Base-by-base conservation (phyloP, 2,797 vertebrate species). In the Anas flavirostris region DNA sequence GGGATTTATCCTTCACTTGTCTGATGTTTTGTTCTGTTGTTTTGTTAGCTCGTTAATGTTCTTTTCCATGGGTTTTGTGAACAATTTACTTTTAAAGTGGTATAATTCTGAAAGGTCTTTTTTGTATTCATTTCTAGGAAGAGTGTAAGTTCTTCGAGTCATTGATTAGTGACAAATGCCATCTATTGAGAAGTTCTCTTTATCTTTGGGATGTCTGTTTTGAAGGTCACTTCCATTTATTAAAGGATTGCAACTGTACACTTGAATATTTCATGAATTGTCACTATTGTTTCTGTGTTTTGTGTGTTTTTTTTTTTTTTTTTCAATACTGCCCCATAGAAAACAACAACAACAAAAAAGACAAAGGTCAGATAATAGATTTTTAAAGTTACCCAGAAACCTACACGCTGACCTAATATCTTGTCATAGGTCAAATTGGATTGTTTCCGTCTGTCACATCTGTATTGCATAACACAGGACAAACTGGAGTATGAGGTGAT, bases 131-230 rank as follows among this genome's bases (percentile, higher is more conserved):
- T 94, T 94, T 89, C 92, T 80, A 72, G 50, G 91, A 92, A 92
- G 81, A 80, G 29, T 68, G n/a, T 77, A 91, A 95, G 84, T 95
- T 83, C 41, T 78, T 93, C 64, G 60, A 94, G 85, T 80, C 91
- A 96, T 94, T 93, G 91, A 96, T 97, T 97, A 95, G 81, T 95
- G 96, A 96, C 87, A 97, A 97, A 96, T 95, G 92, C 75, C 92
- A 94, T 94, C 85, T 92, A 91, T 81, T 64, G 78, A 94, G 85
- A 89, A 74, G 82, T 95, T 87, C 80, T 94, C 78, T 91, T 96
- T 91, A 94, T 95, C 94, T 96, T 97, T 91, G 86, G 73, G 62
- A 89, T 93, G 94, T 96, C 92, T 88, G 19, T 86, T 97, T 90
- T 95, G 92, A 97, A 97, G 93, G 95, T 96, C 93, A 95, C 79